Conservation (phyloP, 2,888 invertebrate species). For the Lycophotia porphyrea region DNA sequence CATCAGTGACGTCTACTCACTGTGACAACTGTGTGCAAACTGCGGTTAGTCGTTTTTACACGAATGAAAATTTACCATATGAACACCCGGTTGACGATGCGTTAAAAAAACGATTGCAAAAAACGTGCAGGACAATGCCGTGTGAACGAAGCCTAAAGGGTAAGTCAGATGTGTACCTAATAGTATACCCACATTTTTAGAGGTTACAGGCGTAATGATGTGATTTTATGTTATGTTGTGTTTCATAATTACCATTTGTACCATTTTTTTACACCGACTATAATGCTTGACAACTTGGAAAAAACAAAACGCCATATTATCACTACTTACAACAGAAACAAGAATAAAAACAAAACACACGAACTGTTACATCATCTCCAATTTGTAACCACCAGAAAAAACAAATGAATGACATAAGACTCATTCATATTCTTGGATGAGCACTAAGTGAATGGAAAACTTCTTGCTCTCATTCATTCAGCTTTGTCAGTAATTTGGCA, state of each 20-base stretch:
- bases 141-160: too few species aligned
- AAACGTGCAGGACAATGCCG: too few species aligned
- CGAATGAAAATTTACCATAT: too few species aligned
- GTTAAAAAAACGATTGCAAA: too few species aligned
- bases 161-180: too few species aligned
- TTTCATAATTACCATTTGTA: not conserved
- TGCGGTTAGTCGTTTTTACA: too few species aligned
- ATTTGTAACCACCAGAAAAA: slow-evolving; percentile 15
- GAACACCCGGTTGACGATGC: too few species aligned
- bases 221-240: not conserved
- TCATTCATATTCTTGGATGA: slow-evolving; percentile 13
- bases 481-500: not conserved
- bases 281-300: not conserved
- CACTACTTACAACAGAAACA: not conserved
- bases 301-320: not conserved
- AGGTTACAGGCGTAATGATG: too few species aligned
- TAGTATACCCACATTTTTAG: too few species aligned
- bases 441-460: slow-evolving; percentile 10
- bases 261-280: not conserved
- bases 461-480: slow-evolving; percentile 5
- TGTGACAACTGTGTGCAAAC: too few species aligned
- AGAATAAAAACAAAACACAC: slow-evolving; percentile 3
- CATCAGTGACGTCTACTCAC: too few species aligned
- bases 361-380: slow-evolving; percentile 17
- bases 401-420: slow-evolving; percentile 28